Evolutionary conservation across 2,797 vertebrate species (phyloP), one percentile per base, ranked within the genome.

Genomic region (Tangara arthus): DNA sequence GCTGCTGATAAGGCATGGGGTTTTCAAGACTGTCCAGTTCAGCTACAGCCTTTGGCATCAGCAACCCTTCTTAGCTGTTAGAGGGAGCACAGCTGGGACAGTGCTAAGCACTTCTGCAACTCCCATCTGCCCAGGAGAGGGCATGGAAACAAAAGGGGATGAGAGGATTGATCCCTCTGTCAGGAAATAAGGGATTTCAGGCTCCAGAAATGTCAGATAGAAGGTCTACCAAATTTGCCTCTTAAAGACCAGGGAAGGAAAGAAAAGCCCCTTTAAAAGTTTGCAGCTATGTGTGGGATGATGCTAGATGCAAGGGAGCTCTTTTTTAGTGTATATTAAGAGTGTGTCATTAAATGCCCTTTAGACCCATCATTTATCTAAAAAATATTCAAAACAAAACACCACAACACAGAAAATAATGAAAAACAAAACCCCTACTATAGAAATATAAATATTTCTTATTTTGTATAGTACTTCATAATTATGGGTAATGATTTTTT

Each of bases 371-470:
- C 42, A 78, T 82, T 96, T 97, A 91, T 42, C 47, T 87, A 47
- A 81, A 28, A 52, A 23, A 50, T 20, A 1, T 1, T 69, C 65
- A 53, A 52, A 90, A 18, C 8, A 41, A 82, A 86, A 6, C 7
- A 79, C 16, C 34, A 37, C 30, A 73, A 56, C 21, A 57, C 26
- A 85, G 16, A 91, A 89, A 82, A 82, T 42, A 95, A 78, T 2
- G 14, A 64, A 69, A 57, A 50, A 9, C 42, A 94, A 81, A 68
- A 22, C 11, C 39, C 7, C 21, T 47, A 13, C 42, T 91, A 92
- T 41, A 96, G 81, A 97, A 97, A 96, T 56, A 94, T 71, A 94
- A 95, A 71, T 90, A 94, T 80, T 93, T 96, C 23, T 83, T 93
- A 66, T 70, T 65, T 34, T 55, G 49, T 56, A 64, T 65, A 82